Evolutionary conservation across 2,888 invertebrate genomes (phyloP).

Genomic region (Cerastoderma edule): DNA sequence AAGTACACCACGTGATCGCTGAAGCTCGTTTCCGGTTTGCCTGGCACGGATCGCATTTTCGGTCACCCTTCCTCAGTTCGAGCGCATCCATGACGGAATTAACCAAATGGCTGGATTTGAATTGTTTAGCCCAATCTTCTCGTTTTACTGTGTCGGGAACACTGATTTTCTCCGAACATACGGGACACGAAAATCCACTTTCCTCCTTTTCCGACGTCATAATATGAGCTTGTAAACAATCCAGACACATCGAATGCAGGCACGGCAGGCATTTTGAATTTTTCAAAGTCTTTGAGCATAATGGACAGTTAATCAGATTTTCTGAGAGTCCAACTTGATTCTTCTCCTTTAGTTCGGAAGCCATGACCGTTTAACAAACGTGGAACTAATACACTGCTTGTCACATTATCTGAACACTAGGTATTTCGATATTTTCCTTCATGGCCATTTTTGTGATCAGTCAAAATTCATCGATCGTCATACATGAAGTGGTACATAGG

Average conservation of each 20-base stretch:
- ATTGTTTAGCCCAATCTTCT: conserved; percentile 56
- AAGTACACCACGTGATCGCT: conserved; percentile 56
- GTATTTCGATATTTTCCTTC: background rate
- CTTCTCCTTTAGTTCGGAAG: conserved; percentile 18
- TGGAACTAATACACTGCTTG: background rate
- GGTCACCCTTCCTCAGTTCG: conserved; percentile 48
- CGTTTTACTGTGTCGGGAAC: conserved; percentile 32
- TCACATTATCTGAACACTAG: background rate
- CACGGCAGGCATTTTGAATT: conserved; percentile 56
- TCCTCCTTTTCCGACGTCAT: conserved; percentile 32
- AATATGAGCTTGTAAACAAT: conserved; percentile 52
- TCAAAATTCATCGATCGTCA: background rate
- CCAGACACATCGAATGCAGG: conserved; percentile 54
- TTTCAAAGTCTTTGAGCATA: conserved; percentile 50
- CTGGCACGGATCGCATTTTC: conserved; percentile 58
- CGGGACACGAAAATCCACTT: conserved; percentile 46
- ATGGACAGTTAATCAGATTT: conserved; percentile 51
- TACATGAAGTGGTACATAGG: background rate
- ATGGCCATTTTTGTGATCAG: background rate
- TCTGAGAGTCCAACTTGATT: conserved; percentile 31
- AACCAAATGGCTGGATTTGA: conserved; percentile 48
- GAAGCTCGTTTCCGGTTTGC: conserved; percentile 35
- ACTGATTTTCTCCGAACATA: conserved; percentile 41
- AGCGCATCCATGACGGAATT: conserved; percentile 52
- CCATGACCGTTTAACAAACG: background rate